Base-by-base conservation (phyloP, 64 coral and sea anemone genomes). In the Orbicella faveolata region DNA sequence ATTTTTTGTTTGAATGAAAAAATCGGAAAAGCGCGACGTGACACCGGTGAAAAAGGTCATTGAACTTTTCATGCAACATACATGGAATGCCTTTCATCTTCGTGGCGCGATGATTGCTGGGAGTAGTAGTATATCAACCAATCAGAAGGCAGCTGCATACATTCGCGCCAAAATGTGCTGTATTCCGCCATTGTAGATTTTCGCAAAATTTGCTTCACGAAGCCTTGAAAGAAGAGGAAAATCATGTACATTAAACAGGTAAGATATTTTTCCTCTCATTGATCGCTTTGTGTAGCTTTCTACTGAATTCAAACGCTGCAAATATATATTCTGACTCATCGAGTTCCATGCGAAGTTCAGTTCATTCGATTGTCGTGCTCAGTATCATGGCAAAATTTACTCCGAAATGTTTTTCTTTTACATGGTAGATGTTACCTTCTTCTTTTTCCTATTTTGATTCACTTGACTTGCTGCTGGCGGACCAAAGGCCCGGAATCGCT, bases 101-200 rank as follows among this genome's bases (percentile, higher is more conserved):
- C 6, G 19, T 9, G 1, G 62, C 18, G 64, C 82, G 44, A 9
- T 15, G 82, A 23, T 25, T 52, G 82, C 70, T 53, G 82, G 82
- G 82, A 85, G 7, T 20, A 13, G 8, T 20, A 13, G 8, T n/a
- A 44, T 73, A 52, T 77, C 34, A 75, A 44, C 92, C 92, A 93
- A 93, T 93, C 92, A 83, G 26, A 83, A 76, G 12, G 1, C 37
- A 64, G 78, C 39, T 76, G 86, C 62, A 89, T 89, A 75, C 33
- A 81, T 93, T 93, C 87, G 77, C 92, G 92, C 92, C 92, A 93
- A 93, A 93, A 93, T 93, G 87, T 83, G 16, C 20, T 44, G 55
- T 77, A 75, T 65, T 86, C 34, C 44, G 44, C 75, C 55, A 75
- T 76, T 34, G 63, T 44, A 25, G 73, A 77, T 82, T 81, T 67